These are phyloP conservation scores for Tetragnatha versicolor DNA, from an alignment of 1,140 invertebrate genomes.

Conservation along the genomic window DNA sequence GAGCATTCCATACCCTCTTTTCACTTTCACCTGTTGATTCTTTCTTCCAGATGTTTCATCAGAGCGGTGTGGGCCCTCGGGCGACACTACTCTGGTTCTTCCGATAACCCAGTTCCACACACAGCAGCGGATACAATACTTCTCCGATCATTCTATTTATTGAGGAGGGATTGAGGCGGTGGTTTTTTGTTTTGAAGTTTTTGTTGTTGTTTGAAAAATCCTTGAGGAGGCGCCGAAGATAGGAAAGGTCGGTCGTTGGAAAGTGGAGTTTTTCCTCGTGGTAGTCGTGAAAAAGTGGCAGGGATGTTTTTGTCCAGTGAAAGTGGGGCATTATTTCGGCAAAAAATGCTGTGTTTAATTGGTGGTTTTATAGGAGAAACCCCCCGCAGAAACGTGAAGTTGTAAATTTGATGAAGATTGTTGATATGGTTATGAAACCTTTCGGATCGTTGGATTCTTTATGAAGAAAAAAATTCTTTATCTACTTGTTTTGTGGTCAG, in stretches of 20 bases:
- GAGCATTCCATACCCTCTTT: neutral
- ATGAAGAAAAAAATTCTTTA: no score
- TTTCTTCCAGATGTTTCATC: slow-evolving; percentile 9
- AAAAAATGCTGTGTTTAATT: no score
- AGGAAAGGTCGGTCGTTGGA: neutral
- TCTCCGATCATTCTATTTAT: slow-evolving; percentile 20
- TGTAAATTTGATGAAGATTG: no score
- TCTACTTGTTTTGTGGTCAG: no score
- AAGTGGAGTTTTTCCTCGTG: no score
- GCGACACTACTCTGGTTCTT: slow-evolving; percentile 1
- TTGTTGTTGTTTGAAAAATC: neutral
- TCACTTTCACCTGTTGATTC: neutral
- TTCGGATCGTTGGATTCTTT: no score
- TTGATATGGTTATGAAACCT: no score
- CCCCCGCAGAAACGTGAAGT: no score
- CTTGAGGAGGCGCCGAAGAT: neutral
- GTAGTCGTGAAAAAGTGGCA: no score
- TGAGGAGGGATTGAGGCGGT: neutral
- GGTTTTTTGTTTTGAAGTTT: neutral
- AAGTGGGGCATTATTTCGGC: no score
- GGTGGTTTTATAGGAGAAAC: no score
- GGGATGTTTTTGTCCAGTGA: no score
- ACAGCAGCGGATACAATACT: slow-evolving; percentile 2
- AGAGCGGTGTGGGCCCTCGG: neutral
- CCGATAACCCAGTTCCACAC: slow-evolving; percentile 18